Evolutionary conservation across 2,888 invertebrate species (phyloP), one percentile per base, ranked within the genome.

Genomic region (Chromoteleia sp.): DNA sequence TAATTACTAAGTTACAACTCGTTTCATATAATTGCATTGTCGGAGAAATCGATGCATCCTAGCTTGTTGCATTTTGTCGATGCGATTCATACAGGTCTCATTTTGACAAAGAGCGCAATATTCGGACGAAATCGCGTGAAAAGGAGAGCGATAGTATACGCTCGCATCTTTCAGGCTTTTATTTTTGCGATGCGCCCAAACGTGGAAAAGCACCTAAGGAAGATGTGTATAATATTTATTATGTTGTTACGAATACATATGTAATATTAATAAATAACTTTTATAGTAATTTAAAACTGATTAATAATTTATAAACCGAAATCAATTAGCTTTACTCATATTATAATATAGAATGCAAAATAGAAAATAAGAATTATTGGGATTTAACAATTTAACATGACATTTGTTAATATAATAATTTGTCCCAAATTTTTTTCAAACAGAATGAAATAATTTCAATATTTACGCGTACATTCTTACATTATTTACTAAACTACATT

Each of bases 71-170:
- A 96, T 92, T 84, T 94, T 94, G 0, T 93, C 94, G 50, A 95
- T 94, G 84, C 94, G 94, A 58, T 94, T 93, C 89, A 94, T 94
- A 84, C 94, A 93, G 30, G 92, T 93, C 85, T 94, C 94, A 67
- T 94, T 94, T 70, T 94, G 93, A 84, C 96, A 96, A 19, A 93
- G 91, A 2, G 94, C 94, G 89, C 96, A 96, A 88, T 95, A 95
- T 81, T 94, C 94, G 15, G 95, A 94, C 0, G 94, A 93, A 5
- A 95, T 92, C 1, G 94, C 92, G 88, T 96, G 95, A 82, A 96
- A 93, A 0, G 96, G 96, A 84, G 95, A 96, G 48, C 94, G 94
- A 86, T 95, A 96, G 85, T 94, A 95, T 36, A 94, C 89, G 59
- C 92, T 92, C 8, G 93, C 91, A 84, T 94, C 93, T 85, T 93